Base-by-base conservation (phyloP, 1,140 invertebrate genomes). In the Pogonomyrmex barbatus region DNA sequence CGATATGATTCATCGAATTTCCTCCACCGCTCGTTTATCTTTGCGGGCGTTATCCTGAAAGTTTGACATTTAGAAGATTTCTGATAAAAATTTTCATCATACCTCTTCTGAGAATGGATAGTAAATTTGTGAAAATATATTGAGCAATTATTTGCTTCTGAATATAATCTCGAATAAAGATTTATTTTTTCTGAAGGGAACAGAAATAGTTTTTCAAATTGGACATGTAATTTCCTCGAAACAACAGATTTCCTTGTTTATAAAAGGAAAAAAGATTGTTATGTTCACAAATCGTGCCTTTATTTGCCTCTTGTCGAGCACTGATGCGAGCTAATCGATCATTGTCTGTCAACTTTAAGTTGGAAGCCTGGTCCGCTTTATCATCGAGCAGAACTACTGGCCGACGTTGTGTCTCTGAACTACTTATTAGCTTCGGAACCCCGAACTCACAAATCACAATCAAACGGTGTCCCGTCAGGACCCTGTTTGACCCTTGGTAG, bases 401-500 rank as follows among this genome's bases (percentile, higher is more conserved):
- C 12, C 8, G n/a, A 79, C 12, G 14, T 45, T 42, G 50, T 47
- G 42, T 42, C 47, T 45, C 47, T 54, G 47, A 50, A 67, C 8
- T 68, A 56, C 47, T 81, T 68, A 81, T 81, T 81, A 81, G 36
- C 36, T 50, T 4, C 6, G 50, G 45, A 81, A 68, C 36, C 63
- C 42, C 77, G n/a, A 42, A 82, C 24, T 73, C 79, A 82, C 79
- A 60, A 82, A 60, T 60, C 78, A 71, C 39, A 82, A 71, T 82
- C 30, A 82, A 47, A 47, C 42, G 17, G 14, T 73, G 67, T n/a
- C 47, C 12, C 30, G 30, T 10, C 42, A 60, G 30, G 39, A 56
- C 12, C 17, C 47, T n/a, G 3, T 42, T 33, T 54, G 30, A 82
- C 39, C 39, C 24, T 73, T 12, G 54, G 8, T 30, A 68, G 42